Base-by-base conservation (phyloP, 1,140 invertebrate species). In the Zophobas atratus region DNA sequence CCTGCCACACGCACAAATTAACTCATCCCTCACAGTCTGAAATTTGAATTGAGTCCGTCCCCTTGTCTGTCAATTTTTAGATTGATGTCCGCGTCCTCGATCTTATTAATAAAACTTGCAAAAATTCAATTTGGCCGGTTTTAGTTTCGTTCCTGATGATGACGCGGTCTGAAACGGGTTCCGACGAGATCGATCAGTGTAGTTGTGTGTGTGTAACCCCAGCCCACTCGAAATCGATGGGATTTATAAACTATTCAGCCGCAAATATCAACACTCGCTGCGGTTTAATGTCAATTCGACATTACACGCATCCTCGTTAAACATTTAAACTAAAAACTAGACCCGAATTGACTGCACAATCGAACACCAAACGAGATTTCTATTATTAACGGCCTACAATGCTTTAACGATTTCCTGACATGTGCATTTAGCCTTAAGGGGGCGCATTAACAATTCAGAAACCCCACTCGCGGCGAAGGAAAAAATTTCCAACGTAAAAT, bases 291-390 rank as follows among this genome's bases (percentile, higher is more conserved):
- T 81, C 80, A 79, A 77, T 81, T 82, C 77, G 80, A 78, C 81
- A 80, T 80, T 76, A 82, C 80, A 82, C 81, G 81, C 81, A 82
- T 82, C 78, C 77, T 78, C 76, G 78, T 82, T 81, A 81, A 82
- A 79, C 76, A 82, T 82, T 82, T 78, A 82, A 82, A 80, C 76
- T 72, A 63, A 80, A 82, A 81, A 81, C 75, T 82, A 78, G 74
- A 75, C 77, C 77, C 79, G 81, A 78, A 82, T 82, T 78, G 81
- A 77, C 76, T 63, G 46, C 49, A 75, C 72, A 73, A 73, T 73
- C 53, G 51, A 75, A 57, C 56, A 46, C 72, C 60, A 70, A 82
- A 80, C 75, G 70, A 79, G 79, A 79, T 79, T 82, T 82, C 77
- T 76, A 82, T 82, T 82, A 82, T 82, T 82, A 78, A 82, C 73